Percentiles rank a stretch among this genome's conserved stretches.
Evolutionary conservation across 2,113 vertebrate genomes (phyloP).

Genomic region (Eurystomus gularis): DNA sequence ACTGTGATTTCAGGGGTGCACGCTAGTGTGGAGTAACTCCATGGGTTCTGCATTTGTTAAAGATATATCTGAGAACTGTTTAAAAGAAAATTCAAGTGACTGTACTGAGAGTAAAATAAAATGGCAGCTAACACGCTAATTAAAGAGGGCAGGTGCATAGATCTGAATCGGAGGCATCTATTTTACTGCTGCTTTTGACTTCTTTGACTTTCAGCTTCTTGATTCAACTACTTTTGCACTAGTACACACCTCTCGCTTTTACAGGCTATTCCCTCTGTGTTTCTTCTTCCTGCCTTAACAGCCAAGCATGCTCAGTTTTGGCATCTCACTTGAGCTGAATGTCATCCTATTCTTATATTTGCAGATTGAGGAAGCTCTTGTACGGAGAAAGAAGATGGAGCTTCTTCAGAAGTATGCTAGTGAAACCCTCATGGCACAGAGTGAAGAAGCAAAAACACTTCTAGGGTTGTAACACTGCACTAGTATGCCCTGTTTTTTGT

Average conservation of each 20-base stretch:
- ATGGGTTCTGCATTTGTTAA: neutral
- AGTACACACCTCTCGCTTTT: neutral
- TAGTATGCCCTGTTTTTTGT: neutral
- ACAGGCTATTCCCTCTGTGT: neutral
- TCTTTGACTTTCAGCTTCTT: neutral
- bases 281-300: neutral
- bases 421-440: conserved; percentile 94
- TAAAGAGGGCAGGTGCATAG: neutral
- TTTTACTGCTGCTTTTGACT: neutral
- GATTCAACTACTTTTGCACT: neutral
- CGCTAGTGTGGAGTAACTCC: neutral
- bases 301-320: neutral
- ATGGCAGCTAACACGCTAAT: neutral
- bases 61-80: neutral
- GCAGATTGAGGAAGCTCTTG: conserved; percentile 94
- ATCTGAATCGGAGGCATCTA: neutral
- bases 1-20: neutral
- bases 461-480: conserved; percentile 80
- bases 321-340: neutral
- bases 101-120: neutral
- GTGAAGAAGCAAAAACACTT: conserved; percentile 88
- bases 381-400: conserved; percentile 97
- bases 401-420: conserved; percentile 95
- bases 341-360: neutral
- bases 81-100: neutral